Evolutionary conservation across 1,140 invertebrate species (phyloP).

Genomic region (Sitobion miscanthi): DNA sequence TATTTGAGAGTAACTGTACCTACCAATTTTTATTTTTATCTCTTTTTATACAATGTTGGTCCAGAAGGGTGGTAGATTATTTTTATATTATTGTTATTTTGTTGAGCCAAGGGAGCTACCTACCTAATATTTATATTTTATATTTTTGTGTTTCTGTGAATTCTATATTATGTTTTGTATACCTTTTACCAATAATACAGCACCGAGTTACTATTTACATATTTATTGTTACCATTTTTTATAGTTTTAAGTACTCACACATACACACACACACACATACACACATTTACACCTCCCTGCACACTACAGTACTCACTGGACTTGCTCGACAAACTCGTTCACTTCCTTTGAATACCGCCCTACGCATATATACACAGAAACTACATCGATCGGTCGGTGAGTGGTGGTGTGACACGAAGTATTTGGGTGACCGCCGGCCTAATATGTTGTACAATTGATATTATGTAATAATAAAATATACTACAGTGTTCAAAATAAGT

Average conservation of each 20-base stretch:
- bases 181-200: no score
- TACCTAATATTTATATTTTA: no score
- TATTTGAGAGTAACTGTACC: neutral
- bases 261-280: neutral
- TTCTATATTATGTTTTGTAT: no score
- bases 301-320: neutral
- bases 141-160: no score
- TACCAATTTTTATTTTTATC: neutral
- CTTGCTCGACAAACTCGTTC: neutral
- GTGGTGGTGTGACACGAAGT: neutral
- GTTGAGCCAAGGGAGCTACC: no score
- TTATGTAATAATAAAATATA: neutral
- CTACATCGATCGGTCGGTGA: neutral
- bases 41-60: neutral
- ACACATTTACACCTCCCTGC: neutral
- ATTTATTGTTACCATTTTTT: neutral
- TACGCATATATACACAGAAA: neutral
- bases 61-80: neutral
- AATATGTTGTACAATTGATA: no score
- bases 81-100: no score
- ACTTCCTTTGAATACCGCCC: neutral
- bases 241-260: neutral
- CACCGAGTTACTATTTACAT: neutral
- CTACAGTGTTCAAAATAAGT: neutral
- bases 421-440: neutral